Conservation (phyloP, 2,888 invertebrate species). For the Cosmia pyralina region DNA sequence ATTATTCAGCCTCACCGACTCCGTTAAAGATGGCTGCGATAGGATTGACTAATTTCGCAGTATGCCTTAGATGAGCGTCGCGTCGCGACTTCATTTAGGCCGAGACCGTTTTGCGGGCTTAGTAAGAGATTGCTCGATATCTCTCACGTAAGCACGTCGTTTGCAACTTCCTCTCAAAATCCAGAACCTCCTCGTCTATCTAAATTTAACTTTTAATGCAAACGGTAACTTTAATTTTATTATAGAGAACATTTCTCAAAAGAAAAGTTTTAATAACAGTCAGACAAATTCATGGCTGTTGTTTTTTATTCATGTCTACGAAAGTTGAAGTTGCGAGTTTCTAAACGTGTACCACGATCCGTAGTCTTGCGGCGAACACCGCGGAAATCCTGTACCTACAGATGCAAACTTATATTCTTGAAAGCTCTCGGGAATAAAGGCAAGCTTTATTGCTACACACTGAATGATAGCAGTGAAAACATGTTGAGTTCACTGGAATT, state of each 20-base stretch:
- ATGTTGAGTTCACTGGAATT: slow-evolving; percentile 39
- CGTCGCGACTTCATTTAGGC: slow-evolving; percentile 84
- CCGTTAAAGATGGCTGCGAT: slow-evolving; percentile 83
- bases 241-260: slow-evolving; percentile 72
- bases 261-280: slow-evolving; percentile 79
- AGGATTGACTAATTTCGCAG: slow-evolving; percentile 88
- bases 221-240: slow-evolving; percentile 77
- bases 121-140: slow-evolving; percentile 80
- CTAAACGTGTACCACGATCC: slow-evolving; percentile 75
- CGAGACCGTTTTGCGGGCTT: slow-evolving; percentile 83
- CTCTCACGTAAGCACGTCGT: slow-evolving; percentile 84
- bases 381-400: slow-evolving; percentile 41
- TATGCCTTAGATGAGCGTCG: slow-evolving; percentile 79
- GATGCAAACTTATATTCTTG: slow-evolving; percentile 72
- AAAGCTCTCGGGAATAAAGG: slow-evolving; percentile 74
- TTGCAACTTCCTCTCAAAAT: slow-evolving; percentile 77
- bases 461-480: slow-evolving; percentile 49
- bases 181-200: slow-evolving; percentile 73
- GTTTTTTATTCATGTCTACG: slow-evolving; percentile 72
- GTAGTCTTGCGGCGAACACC: slow-evolving; percentile 67
- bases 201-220: slow-evolving; percentile 75
- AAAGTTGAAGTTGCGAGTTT: slow-evolving; percentile 74
- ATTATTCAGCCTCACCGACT: slow-evolving; percentile 86
- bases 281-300: slow-evolving; percentile 77
- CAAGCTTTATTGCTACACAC: slow-evolving; percentile 57